Conservation (phyloP, 2,113 vertebrate genomes). For the Mormyrus lacerda region DNA sequence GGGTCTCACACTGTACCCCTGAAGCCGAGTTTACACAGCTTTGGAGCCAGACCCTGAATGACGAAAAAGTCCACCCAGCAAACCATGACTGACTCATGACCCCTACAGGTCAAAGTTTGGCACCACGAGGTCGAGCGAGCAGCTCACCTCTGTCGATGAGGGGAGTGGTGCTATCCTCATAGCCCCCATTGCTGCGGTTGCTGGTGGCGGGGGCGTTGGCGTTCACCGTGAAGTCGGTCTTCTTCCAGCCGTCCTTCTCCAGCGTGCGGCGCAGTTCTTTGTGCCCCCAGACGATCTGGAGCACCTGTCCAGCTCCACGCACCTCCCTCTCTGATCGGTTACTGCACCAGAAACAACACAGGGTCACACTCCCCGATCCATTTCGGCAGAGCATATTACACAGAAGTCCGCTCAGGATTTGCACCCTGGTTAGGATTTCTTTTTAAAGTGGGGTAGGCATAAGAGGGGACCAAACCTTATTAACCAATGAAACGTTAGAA, state of each 20-base stretch:
- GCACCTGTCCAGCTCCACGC: conserved; percentile 75
- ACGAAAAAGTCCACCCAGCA: not conserved
- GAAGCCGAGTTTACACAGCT: not conserved
- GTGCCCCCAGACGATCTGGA: conserved; percentile 89
- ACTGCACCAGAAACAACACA: conserved; percentile 43
- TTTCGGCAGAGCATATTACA: not conserved
- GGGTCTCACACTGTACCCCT: not conserved
- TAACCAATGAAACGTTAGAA: not conserved
- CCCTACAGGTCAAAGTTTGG: not conserved
- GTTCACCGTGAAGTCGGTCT: conserved; percentile 85
- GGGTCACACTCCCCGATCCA: not conserved
- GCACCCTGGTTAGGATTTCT: not conserved
- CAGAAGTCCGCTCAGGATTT: not conserved
- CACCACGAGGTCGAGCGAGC: not conserved
- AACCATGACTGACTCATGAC: not conserved
- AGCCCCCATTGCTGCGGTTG: conserved; percentile 70
- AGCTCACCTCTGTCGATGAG: conserved; percentile 79
- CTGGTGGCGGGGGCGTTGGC: conserved; percentile 62
- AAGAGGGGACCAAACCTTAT: not conserved
- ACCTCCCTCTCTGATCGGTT: conserved; percentile 89
- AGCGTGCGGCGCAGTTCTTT: conserved; percentile 86
- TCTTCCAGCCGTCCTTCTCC: conserved; percentile 96
- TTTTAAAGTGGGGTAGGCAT: not conserved
- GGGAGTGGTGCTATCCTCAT: conserved; percentile 88
- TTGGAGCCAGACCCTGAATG: not conserved